Conservation (phyloP, 2,113 vertebrate species). For the Steatornis caripensis region DNA sequence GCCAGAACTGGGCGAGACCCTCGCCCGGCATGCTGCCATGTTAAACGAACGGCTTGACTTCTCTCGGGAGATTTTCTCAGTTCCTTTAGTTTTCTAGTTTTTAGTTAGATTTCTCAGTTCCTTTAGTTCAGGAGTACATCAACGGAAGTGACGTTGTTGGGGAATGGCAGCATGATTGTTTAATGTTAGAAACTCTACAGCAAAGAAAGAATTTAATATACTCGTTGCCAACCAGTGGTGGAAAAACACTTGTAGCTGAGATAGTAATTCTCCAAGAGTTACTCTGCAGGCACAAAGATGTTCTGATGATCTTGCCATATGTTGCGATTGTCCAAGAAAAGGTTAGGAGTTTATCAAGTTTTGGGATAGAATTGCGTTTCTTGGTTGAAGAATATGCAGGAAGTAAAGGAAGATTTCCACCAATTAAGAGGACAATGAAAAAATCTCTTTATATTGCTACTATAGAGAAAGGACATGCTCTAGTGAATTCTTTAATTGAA, state of each 20-base stretch:
- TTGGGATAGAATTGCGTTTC: constrained; percentile 92
- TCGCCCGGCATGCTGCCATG: accelerated
- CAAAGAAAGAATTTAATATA: constrained; percentile 93
- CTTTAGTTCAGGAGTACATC: too few relatives aligned
- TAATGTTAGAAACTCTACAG: constrained; percentile 85
- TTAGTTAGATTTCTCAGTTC: too few relatives aligned
- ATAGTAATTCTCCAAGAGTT: constrained; percentile 91
- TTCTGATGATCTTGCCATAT: constrained; percentile 90
- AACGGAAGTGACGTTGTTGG: too few relatives aligned
- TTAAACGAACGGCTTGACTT: not conserved
- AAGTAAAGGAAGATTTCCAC: constrained; percentile 92
- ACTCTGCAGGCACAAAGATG: constrained; percentile 88
- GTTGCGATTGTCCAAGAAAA: constrained; percentile 97
- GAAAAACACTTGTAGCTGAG: constrained; percentile 96
- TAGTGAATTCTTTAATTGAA: constrained; percentile 94
- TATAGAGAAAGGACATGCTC: constrained; percentile 91
- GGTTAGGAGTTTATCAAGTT: constrained; percentile 85
- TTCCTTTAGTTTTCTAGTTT: too few relatives aligned
- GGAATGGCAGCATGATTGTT: constrained; percentile 95
- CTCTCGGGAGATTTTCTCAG: too few relatives aligned
- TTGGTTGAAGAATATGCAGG: constrained; percentile 96
- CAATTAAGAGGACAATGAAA: constrained; percentile 82
- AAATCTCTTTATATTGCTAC: constrained; percentile 89
- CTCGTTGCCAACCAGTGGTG: constrained; percentile 92
- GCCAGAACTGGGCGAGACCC: accelerated